Percentiles rank a stretch among this genome's conserved stretches.
Conservation (phyloP, 1,140 invertebrate genomes). For the Drosophila ambigua region DNA sequence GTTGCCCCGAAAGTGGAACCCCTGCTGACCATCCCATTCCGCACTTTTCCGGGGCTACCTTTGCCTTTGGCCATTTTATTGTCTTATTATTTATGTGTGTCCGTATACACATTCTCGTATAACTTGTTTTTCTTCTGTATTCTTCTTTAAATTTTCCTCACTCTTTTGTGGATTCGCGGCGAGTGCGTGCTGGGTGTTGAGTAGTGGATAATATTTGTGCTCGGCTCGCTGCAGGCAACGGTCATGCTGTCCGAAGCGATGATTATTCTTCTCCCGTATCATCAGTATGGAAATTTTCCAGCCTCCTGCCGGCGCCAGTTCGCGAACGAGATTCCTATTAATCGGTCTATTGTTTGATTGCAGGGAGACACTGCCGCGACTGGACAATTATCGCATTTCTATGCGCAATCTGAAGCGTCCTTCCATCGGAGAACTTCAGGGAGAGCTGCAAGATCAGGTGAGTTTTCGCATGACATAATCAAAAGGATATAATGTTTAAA, state of each 20-base stretch:
- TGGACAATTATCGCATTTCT: slow-evolving; percentile 95
- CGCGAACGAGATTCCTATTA: slow-evolving; percentile 16
- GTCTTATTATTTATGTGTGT: slow-evolving; percentile 50
- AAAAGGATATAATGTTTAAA: slow-evolving; percentile 4
- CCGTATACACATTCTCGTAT: slow-evolving; percentile 23
- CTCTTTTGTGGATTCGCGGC: slow-evolving; percentile 21
- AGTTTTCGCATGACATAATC: slow-evolving; percentile 25
- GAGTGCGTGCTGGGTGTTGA: slow-evolving; percentile 33
- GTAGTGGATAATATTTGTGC: slow-evolving; percentile 58
- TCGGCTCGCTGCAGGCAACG: slow-evolving; percentile 54
- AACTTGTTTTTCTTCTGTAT: slow-evolving; percentile 41
- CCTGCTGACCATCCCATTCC: slow-evolving; percentile 12
- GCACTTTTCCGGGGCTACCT: slow-evolving; percentile 53
- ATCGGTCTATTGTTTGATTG: slow-evolving; percentile 38
- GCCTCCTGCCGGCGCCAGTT: background rate
- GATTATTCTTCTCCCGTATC: slow-evolving; percentile 60
- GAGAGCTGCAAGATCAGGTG: slow-evolving; percentile 84
- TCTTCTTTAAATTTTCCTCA: slow-evolving; percentile 36
- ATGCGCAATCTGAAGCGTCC: slow-evolving; percentile 89
- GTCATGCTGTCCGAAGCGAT: slow-evolving; percentile 71
- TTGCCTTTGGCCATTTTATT: slow-evolving; percentile 54
- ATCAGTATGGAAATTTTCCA: slow-evolving; percentile 54
- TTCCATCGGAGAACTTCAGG: slow-evolving; percentile 89
- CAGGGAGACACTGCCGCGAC: slow-evolving; percentile 87
- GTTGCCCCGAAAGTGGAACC: slow-evolving; percentile 38